Evolutionary conservation across 2,888 invertebrate genomes (phyloP).

Genomic region (Allophyes oxyacanthae): DNA sequence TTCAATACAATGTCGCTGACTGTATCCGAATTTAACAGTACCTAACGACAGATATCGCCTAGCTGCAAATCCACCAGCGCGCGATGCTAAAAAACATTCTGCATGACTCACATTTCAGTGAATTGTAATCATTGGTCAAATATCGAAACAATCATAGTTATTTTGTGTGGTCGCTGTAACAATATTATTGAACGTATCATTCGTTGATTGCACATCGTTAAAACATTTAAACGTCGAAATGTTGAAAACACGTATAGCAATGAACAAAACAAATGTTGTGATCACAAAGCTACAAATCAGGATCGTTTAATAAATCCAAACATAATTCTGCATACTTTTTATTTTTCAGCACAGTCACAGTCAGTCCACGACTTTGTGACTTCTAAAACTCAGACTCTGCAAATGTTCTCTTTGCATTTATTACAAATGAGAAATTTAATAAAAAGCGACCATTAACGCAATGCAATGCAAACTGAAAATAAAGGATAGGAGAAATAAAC

Average conservation of each 20-base stretch:
- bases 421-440: slow-evolving; percentile 33
- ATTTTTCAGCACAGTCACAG: not conserved
- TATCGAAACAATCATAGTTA: slow-evolving; percentile 40
- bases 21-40: slow-evolving; percentile 69
- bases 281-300: slow-evolving; percentile 27
- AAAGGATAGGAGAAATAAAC: slow-evolving; percentile 43
- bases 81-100: slow-evolving; percentile 31
- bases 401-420: slow-evolving; percentile 20
- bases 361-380: not conserved
- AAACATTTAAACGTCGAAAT: slow-evolving; percentile 32
- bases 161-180: slow-evolving; percentile 32
- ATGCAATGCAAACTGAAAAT: slow-evolving; percentile 43
- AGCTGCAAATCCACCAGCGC: slow-evolving; percentile 47
- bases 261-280: slow-evolving; percentile 23
- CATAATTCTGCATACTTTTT: slow-evolving; percentile 1
- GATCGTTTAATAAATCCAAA: slow-evolving; percentile 6
- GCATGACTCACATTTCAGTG: slow-evolving; percentile 17
- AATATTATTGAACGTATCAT: slow-evolving; percentile 39
- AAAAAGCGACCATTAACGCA: slow-evolving; percentile 42
- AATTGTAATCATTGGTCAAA: slow-evolving; percentile 31
- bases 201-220: slow-evolving; percentile 45
- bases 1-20: slow-evolving; percentile 74
- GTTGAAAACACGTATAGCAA: slow-evolving; percentile 24
- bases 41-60: slow-evolving; percentile 55
- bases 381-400: slow-evolving; percentile 13